phyloP scores from a whole-genome alignment of 1,140 invertebrate species.

The Acyrthosiphon pisum region DNA sequence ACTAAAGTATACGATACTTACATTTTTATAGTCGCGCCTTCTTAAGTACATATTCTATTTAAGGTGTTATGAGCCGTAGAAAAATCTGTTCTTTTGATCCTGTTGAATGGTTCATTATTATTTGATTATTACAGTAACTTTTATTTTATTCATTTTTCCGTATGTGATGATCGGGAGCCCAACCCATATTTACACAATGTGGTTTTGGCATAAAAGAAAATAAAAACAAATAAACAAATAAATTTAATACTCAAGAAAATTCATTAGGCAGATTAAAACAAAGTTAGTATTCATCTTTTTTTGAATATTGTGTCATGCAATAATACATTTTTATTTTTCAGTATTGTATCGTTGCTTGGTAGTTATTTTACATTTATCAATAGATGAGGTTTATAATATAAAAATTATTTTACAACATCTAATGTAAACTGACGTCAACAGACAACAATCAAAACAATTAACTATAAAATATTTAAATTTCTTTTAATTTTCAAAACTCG shows the following conservation, averaged over 20 bases:
- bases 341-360: not conserved
- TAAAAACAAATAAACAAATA: not conserved
- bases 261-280: not conserved
- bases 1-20: not conserved
- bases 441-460: not conserved
- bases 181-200: not conserved
- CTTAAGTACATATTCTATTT: not conserved
- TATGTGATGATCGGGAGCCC: not conserved
- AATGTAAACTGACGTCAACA: not conserved
- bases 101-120: not conserved
- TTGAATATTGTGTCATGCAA: not conserved
- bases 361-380: not conserved
- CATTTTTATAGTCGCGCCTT: conserved; percentile 4
- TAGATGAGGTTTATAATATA: not conserved
- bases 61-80: conserved; percentile 23
- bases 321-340: not conserved
- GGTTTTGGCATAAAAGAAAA: not conserved
- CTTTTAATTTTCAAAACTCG: not conserved
- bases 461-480: not conserved
- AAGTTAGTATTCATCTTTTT: not conserved
- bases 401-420: not conserved
- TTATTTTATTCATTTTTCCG: not conserved
- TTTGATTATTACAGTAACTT: not conserved
- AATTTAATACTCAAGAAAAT: not conserved
- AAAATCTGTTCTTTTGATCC: conserved; percentile 11